Conservation (phyloP, 2,888 invertebrate species). For the Dicycla oo region DNA sequence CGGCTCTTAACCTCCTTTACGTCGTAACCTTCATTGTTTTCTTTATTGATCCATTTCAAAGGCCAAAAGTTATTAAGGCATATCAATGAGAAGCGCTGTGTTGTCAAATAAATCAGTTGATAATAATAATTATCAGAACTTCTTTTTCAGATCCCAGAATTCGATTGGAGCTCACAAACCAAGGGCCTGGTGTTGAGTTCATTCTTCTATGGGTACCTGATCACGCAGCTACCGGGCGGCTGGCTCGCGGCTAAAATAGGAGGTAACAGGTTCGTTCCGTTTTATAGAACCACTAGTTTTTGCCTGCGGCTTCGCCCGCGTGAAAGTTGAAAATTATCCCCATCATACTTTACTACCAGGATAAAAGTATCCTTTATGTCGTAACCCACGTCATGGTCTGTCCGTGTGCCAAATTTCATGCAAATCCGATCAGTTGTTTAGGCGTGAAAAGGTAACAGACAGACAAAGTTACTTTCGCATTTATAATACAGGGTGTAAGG, state of each 20-base stretch:
- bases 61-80: too few species aligned
- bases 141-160: constrained; percentile 92
- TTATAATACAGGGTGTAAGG: too few species aligned
- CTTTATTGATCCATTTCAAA: background rate
- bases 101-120: background rate
- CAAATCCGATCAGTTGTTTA: too few species aligned
- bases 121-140: background rate
- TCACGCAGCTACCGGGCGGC: constrained; percentile 96
- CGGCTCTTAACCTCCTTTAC: background rate
- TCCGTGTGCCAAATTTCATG: too few species aligned
- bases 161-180: constrained; percentile 94
- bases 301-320: too few species aligned
- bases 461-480: too few species aligned
- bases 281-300: constrained; percentile 60
- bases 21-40: background rate
- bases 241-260: constrained; percentile 96
- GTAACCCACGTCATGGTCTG: too few species aligned
- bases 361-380: too few species aligned
- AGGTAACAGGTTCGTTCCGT: constrained; percentile 93
- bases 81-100: background rate
- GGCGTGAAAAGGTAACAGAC: too few species aligned
- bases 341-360: too few species aligned
- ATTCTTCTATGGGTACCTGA: constrained; percentile 97
- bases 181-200: constrained; percentile 95
- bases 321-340: too few species aligned